Evolutionary conservation across 2,797 vertebrate genomes (phyloP).

Genomic region (Hippocampus kuda): DNA sequence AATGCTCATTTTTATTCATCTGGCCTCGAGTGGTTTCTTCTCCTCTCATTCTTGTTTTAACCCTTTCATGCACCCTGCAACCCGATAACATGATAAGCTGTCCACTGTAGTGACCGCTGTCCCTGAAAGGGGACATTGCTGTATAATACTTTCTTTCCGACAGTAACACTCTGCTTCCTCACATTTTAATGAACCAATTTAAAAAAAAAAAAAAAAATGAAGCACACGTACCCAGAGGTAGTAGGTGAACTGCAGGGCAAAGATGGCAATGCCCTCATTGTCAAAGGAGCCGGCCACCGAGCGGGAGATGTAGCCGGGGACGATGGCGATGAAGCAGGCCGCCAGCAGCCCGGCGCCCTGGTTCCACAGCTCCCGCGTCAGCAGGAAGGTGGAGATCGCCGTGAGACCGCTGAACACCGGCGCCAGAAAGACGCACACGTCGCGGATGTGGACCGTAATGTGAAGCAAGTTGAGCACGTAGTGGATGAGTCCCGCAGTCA

Average conservation of each 20-base stretch:
- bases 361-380: constrained; percentile 90
- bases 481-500: constrained; percentile 89
- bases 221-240: constrained; percentile 83
- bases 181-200: constrained; percentile 1
- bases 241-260: constrained; percentile 91
- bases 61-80: too few species aligned
- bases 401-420: constrained; percentile 91
- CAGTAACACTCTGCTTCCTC: too few species aligned
- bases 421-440: constrained; percentile 87
- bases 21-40: background rate
- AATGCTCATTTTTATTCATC: background rate
- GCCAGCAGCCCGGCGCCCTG: constrained; percentile 86
- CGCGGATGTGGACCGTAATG: constrained; percentile 86
- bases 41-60: too few species aligned
- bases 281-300: constrained; percentile 91
- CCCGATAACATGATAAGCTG: too few species aligned
- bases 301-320: constrained; percentile 88
- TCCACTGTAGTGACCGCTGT: too few species aligned
- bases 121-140: background rate
- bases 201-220: background rate
- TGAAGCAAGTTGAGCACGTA: constrained; percentile 88
- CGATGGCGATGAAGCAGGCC: constrained; percentile 90
- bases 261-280: constrained; percentile 95
- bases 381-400: constrained; percentile 85
- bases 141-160: background rate